Base-by-base conservation (phyloP, 2,888 invertebrate genomes). In the Mystacides longicornis region DNA sequence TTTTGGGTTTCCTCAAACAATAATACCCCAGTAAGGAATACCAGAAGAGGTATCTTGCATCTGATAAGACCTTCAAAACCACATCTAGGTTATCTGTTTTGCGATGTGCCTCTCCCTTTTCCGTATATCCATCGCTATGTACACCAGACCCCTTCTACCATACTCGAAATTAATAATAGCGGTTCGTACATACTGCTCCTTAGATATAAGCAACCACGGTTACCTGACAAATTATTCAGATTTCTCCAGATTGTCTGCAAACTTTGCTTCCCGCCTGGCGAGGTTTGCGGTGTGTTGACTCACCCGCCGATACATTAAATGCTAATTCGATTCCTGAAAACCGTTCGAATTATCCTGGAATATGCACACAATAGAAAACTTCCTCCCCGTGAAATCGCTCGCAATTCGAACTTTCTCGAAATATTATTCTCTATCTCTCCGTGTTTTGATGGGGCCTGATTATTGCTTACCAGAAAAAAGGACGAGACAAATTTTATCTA, bases 291-390 rank as follows among this genome's bases (percentile, higher is more conserved):
- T 56, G 43, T 45, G 57, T 56, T 60, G 57, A 58, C 58, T 52
- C 57, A 52, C 56, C 52, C 51, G 50, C 56, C 33, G 58, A 58
- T 58, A 56, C 56, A 58, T 49, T 54, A 60, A 60, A 60, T 58
- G 60, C 56, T 57, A 60, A 58, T 60, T 55, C 53, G 31, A 54
- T 53, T 55, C 57, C 23, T 45, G 16, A 43, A 45, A 19, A 20
- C 45, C 45, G 45, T 20, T 45, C 9, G 16, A 14, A n/a, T 37
- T n/a, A n/a, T 16, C 27, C 37, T 16, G 37, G 37, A 37, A 37
- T 37, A 37, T 37, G 37, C 37, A 37, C 46, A 21, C 21, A 46
- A 21, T 46, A 19, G 20, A 21, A 46, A 46, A 46, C 19, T 46
- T 21, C 21, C 46, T 19, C 3, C 27, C 27, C 27, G 27, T 5